Evolutionary conservation across 2,113 vertebrate genomes (phyloP).

Genomic region (Atlantisia rogersi): DNA sequence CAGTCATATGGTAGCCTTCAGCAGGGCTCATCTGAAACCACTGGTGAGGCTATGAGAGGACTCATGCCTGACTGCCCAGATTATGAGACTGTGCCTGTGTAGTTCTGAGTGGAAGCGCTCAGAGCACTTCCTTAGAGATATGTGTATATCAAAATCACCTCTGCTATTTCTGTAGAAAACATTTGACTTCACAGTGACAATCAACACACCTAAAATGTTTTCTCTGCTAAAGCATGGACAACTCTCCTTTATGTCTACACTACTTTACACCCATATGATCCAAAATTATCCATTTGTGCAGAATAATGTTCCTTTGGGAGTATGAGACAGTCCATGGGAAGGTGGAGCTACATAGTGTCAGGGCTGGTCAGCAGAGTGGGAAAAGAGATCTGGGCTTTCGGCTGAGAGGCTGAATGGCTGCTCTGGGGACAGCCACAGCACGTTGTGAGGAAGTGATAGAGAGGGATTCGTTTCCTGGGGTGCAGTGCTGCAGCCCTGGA

Average conservation of each 20-base stretch:
- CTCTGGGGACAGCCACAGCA: background rate
- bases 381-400: accelerated
- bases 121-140: background rate
- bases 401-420: background rate
- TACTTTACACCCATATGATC: background rate
- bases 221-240: background rate
- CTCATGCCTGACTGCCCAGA: background rate
- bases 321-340: background rate
- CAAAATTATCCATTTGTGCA: background rate
- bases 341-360: accelerated
- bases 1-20: background rate
- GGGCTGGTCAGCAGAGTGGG: background rate
- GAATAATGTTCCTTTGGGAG: accelerated
- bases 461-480: accelerated
- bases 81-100: background rate
- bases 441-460: accelerated
- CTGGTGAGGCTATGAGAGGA: background rate
- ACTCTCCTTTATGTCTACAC: background rate
- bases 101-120: background rate
- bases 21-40: background rate
- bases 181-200: background rate
- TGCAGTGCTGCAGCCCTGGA: background rate
- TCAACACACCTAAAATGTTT: background rate
- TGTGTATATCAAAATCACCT: background rate
- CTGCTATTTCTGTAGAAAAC: background rate